Percentiles rank a stretch among this genome's conserved stretches.
phyloP scores from a whole-genome alignment of 1,140 invertebrate genomes.

The Tetraneura akinire region DNA sequence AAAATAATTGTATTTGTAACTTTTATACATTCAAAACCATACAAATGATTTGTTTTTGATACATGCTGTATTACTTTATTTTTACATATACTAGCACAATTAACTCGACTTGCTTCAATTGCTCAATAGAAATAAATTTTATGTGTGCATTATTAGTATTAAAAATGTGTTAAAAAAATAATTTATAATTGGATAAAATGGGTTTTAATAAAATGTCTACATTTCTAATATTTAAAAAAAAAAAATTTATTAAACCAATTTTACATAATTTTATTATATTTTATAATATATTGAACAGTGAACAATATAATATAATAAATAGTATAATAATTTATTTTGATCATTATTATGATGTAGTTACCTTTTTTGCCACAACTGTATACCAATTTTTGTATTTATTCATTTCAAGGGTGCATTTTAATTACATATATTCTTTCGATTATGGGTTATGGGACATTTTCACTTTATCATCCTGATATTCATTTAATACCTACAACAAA shows the following conservation, averaged over 20 bases:
- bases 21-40: not conserved
- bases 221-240: not conserved
- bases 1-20: not conserved
- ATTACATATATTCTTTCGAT: not conserved
- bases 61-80: not conserved
- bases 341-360: not conserved
- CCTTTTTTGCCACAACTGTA: conserved; percentile 4
- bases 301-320: not conserved
- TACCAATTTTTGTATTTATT: conserved; percentile 1
- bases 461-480: conserved; percentile 4
- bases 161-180: not conserved
- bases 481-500: too few species aligned
- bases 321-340: not conserved
- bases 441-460: conserved; percentile 19
- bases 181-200: too few species aligned
- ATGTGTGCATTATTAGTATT: not conserved
- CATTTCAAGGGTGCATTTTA: conserved; percentile 27
- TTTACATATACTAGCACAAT: not conserved
- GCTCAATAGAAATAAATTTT: not conserved
- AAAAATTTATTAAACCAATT: not conserved
- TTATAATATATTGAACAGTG: not conserved
- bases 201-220: too few species aligned
- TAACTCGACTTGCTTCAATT: not conserved
- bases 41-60: not conserved
- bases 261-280: not conserved